Percentiles rank a stretch among this genome's conserved stretches.
Evolutionary conservation across 1,140 invertebrate genomes (phyloP).

Genomic region (Anastrepha ludens): DNA sequence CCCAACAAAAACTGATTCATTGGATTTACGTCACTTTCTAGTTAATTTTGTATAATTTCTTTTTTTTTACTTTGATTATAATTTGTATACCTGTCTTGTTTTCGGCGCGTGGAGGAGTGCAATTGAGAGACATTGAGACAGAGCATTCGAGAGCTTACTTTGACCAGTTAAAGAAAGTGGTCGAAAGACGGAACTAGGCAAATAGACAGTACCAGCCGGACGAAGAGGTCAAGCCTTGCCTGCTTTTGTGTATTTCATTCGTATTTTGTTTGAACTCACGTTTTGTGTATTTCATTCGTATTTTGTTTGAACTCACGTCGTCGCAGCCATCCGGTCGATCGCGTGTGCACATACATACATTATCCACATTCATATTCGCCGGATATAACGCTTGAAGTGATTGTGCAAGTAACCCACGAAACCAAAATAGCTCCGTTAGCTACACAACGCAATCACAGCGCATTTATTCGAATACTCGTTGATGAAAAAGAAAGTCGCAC

Average conservation of each 20-base stretch:
- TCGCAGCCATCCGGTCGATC: conserved; percentile 5
- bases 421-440: not conserved
- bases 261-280: not conserved
- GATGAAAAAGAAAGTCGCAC: conserved; percentile 40
- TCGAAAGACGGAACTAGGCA: conserved; percentile 31
- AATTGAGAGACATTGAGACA: not conserved
- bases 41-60: conserved; percentile 15
- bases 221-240: conserved; percentile 16
- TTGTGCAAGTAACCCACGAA: conserved; percentile 1
- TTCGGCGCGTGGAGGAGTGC: not conserved
- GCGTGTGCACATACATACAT: not conserved
- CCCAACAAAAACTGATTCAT: not conserved
- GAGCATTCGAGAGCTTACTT: not conserved
- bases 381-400: conserved; percentile 34
- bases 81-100: not conserved
- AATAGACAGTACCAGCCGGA: not conserved
- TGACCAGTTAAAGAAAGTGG: conserved; percentile 1
- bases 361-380: not conserved
- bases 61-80: not conserved
- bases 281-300: not conserved
- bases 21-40: conserved; percentile 35
- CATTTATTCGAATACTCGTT: not conserved
- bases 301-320: conserved; percentile 6
- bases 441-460: not conserved
- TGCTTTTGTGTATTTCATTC: not conserved